Conservation (phyloP, 2,888 invertebrate species). For the Chrysodeixis includens region DNA sequence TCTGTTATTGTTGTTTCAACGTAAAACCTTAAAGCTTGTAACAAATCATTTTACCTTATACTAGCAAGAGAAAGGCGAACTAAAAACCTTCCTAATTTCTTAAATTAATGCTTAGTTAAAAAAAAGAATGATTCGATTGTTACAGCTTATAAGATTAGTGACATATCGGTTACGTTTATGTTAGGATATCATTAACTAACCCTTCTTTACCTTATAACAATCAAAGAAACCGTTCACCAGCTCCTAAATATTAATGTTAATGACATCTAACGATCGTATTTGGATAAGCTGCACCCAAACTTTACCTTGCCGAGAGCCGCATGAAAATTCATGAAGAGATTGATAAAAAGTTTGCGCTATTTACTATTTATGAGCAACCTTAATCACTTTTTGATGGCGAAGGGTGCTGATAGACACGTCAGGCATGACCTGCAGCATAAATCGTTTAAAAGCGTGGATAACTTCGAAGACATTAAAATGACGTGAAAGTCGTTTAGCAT, state of each 20-base stretch:
- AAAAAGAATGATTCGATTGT: too few species aligned
- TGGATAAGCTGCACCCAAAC: constrained; percentile 24
- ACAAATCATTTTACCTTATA: too few species aligned
- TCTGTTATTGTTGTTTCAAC: too few species aligned
- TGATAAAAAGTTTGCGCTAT: constrained; percentile 6
- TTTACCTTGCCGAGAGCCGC: constrained; percentile 16
- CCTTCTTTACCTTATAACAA: constrained; percentile 7
- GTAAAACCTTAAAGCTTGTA: too few species aligned
- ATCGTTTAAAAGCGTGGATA: neutral
- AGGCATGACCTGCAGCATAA: neutral
- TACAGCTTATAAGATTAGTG: too few species aligned
- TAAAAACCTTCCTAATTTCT: too few species aligned
- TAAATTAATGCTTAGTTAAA: too few species aligned
- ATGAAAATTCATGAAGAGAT: constrained; percentile 17
- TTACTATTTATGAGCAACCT: constrained; percentile 6
- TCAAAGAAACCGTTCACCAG: constrained; percentile 14
- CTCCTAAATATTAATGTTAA: constrained; percentile 44
- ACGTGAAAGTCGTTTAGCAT: too few species aligned
- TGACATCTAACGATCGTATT: constrained; percentile 27
- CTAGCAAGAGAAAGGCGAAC: too few species aligned
- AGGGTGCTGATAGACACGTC: neutral
- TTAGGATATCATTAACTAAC: neutral
- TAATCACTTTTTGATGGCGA: constrained; percentile 4
- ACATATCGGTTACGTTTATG: too few species aligned
- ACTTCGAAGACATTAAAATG: neutral